Evolutionary conservation across 92 coral and sea anemone genomes (phyloP).

Genomic region (Paragorgia papillata): DNA sequence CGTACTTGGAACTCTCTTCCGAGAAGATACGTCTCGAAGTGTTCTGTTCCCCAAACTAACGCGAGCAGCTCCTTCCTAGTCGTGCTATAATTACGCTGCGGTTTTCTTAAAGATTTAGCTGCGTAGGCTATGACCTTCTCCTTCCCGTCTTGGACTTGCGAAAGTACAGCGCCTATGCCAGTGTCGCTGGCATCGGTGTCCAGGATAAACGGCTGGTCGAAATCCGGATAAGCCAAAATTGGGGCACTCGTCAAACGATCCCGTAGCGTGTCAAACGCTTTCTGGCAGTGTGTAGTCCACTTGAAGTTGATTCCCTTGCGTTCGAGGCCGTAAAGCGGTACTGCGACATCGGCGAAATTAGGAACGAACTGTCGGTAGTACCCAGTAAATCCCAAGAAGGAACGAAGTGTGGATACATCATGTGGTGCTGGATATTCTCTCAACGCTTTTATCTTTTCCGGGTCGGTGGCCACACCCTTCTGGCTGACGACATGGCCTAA

Average conservation of each 20-base stretch:
- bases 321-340: slow-evolving; percentile 43
- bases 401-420: slow-evolving; percentile 36
- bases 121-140: slow-evolving; percentile 9
- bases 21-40: slow-evolving; percentile 16
- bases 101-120: not conserved
- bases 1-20: slow-evolving; percentile 38
- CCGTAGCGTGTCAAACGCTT: slow-evolving; percentile 17
- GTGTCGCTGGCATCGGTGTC: slow-evolving; percentile 28
- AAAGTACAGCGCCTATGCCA: slow-evolving; percentile 30
- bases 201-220: not conserved
- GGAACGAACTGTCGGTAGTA: slow-evolving; percentile 49
- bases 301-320: slow-evolving; percentile 14
- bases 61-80: slow-evolving; percentile 9
- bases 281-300: slow-evolving; percentile 40
- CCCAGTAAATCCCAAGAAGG: slow-evolving; percentile 41
- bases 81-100: not conserved
- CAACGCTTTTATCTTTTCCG: slow-evolving; percentile 39
- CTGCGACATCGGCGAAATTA: slow-evolving; percentile 40
- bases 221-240: not conserved
- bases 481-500: too few species aligned
- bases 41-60: slow-evolving; percentile 1
- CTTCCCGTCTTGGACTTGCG: slow-evolving; percentile 29
- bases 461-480: slow-evolving; percentile 49
- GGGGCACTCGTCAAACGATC: slow-evolving; percentile 11
- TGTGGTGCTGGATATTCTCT: slow-evolving; percentile 29